phyloP scores from a whole-genome alignment of 2,888 invertebrate species.

The Osedax fenrisi region DNA sequence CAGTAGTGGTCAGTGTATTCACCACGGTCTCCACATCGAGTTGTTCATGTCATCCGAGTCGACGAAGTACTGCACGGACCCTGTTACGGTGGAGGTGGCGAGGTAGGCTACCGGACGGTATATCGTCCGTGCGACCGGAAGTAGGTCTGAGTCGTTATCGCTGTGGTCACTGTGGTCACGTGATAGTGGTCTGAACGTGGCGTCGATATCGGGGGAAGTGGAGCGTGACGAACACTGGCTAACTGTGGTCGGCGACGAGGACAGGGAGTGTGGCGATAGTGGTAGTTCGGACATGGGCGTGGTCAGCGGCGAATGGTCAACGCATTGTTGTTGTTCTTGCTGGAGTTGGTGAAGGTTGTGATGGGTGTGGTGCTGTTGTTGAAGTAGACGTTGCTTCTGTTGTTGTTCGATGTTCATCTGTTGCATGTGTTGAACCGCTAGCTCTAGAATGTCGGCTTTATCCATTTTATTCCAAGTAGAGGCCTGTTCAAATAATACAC shows the following conservation, averaged over 20 bases:
- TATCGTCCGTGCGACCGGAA: too few relatives aligned
- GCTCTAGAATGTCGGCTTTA: slow-evolving; percentile 49
- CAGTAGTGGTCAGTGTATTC: too few relatives aligned
- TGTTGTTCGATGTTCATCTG: slow-evolving; percentile 16
- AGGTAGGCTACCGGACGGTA: neutral
- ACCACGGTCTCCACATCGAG: neutral
- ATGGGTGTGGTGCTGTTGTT: neutral
- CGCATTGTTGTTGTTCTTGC: neutral
- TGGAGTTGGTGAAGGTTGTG: neutral
- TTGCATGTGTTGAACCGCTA: slow-evolving; percentile 46
- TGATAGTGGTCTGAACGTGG: neutral
- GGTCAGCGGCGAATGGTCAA: neutral
- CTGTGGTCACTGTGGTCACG: too few relatives aligned
- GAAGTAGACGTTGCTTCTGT: neutral
- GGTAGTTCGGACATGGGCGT: too few relatives aligned
- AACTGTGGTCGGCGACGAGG: neutral
- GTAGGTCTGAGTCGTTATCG: too few relatives aligned
- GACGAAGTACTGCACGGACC: neutral
- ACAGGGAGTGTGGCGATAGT: too few relatives aligned
- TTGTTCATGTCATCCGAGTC: neutral
- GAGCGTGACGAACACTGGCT: neutral
- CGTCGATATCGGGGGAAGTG: neutral
- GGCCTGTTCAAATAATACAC: neutral
- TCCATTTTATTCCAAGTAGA: slow-evolving; percentile 40
- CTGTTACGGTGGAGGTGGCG: neutral